phyloP scores from a whole-genome alignment of 2,888 invertebrate genomes.

The Cheilosia variabilis region DNA sequence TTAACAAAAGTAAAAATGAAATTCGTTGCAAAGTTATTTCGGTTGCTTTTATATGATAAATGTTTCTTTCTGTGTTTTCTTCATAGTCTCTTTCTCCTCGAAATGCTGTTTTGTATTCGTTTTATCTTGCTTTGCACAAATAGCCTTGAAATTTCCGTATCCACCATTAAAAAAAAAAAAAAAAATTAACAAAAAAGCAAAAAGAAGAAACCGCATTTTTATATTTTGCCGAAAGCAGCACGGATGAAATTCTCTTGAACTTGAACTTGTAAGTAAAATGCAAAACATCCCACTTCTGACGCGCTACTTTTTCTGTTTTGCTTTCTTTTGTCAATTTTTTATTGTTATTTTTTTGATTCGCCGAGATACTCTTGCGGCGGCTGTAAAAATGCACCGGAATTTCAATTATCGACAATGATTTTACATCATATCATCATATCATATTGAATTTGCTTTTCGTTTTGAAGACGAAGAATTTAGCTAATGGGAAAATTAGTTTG shows the following conservation, averaged over 20 bases:
- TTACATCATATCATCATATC: too few relatives aligned
- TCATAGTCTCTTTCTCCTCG: background rate
- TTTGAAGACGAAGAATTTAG: background rate
- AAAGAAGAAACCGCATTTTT: slow-evolving; percentile 40
- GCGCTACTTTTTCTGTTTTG: slow-evolving; percentile 7
- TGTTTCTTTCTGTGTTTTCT: background rate
- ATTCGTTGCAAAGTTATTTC: slow-evolving; percentile 38
- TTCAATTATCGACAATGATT: background rate
- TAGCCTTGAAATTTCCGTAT: slow-evolving; percentile 65
- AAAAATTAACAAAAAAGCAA: slow-evolving; percentile 37
- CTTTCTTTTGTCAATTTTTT: slow-evolving; percentile 14
- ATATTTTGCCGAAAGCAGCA: slow-evolving; percentile 45
- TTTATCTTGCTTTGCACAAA: slow-evolving; percentile 51
- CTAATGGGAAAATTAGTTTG: too few relatives aligned
- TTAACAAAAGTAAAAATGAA: background rate
- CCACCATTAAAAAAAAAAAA: slow-evolving; percentile 39
- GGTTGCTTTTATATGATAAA: slow-evolving; percentile 38
- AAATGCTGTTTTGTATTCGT: slow-evolving; percentile 24
- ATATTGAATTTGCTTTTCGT: background rate
- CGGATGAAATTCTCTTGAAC: slow-evolving; percentile 81
- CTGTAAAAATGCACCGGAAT: slow-evolving; percentile 43
- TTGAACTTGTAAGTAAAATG: slow-evolving; percentile 81
- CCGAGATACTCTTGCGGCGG: background rate
- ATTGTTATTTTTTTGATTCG: slow-evolving; percentile 8
- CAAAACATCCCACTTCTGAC: slow-evolving; percentile 46